Evolutionary conservation across 2,888 invertebrate genomes (phyloP).

Genomic region (Pollenia amentaria): DNA sequence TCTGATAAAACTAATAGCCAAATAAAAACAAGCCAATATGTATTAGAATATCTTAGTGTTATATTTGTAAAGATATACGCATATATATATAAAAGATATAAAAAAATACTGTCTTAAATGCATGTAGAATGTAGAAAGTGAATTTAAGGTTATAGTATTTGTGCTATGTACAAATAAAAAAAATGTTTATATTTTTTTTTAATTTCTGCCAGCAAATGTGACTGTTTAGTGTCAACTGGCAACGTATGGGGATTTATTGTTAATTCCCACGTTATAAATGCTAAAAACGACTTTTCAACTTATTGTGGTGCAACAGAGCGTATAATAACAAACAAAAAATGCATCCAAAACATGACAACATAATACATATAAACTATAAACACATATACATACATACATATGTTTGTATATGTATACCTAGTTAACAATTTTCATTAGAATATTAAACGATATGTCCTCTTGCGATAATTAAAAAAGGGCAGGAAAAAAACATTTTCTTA

Average conservation of each 20-base stretch:
- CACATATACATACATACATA: no score
- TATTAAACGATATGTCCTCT: no score
- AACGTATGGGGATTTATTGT: constrained; percentile 42
- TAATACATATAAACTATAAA: neutral
- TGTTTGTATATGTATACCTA: no score
- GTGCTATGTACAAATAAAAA: neutral
- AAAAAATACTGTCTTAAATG: no score
- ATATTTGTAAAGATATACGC: no score
- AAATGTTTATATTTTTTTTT: constrained; percentile 12
- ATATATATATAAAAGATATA: no score
- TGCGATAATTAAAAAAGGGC: no score
- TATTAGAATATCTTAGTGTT: no score
- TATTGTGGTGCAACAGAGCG: constrained; percentile 40
- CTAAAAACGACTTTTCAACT: constrained; percentile 48
- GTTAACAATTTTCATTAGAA: no score
- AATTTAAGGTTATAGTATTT: neutral
- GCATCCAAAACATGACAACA: constrained; percentile 24
- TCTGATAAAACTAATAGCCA: no score
- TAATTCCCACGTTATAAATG: constrained; percentile 48
- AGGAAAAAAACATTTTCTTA: no score
- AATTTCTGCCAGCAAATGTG: constrained; percentile 29
- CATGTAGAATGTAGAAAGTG: neutral
- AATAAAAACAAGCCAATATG: no score
- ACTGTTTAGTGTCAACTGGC: constrained; percentile 30
- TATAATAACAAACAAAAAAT: constrained; percentile 24